Base-by-base conservation (phyloP, 2,797 vertebrate genomes). In the Urophycis tenuis region DNA sequence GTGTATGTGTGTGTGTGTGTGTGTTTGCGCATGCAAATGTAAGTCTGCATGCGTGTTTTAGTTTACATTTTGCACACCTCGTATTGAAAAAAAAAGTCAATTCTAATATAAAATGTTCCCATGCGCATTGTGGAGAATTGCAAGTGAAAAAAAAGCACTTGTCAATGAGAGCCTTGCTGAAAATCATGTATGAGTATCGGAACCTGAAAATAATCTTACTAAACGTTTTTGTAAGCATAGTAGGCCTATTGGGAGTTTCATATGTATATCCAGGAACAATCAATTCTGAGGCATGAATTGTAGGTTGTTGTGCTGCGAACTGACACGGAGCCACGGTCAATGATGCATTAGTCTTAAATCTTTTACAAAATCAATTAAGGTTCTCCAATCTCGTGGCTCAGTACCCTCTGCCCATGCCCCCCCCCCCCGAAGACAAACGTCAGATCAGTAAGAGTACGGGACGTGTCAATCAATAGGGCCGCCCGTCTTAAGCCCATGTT, bases 41-140 rank as follows among this genome's bases (percentile, higher is more conserved):
- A 60, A 49, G 49, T 49, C 17, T 22, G 19, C 53, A 60, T 17
- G n/a, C 53, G 49, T n/a, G 49, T n/a, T 22, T 60, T 60, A 60
- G 53, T 60, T 49, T 5, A 49, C 1, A 3, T 22, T 60, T 8
- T 60, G 53, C 53, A n/a, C 60, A 67, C 60, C 60, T 10, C 29
- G 53, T 67, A 67, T 30, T 67, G 60, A 64, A 64, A 64, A 64
- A 64, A 64, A 64, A 64, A 25, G 60, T 64, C n/a, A 11, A 64
- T 64, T 64, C 22, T 10, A 64, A 29, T 64, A 64, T 25, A 64
- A 60, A 64, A 64, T 3, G 25, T 29, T 64, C 60, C 60, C 60
- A 64, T 29, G 60, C n/a, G 60, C 60, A 12, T 29, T 12, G 60
- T 67, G 5, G 9, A 29, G 60, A 67, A 67, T 67, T 29, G 25